phyloP scores from a whole-genome alignment of 2,113 vertebrate species.

The Sterna hirundo region DNA sequence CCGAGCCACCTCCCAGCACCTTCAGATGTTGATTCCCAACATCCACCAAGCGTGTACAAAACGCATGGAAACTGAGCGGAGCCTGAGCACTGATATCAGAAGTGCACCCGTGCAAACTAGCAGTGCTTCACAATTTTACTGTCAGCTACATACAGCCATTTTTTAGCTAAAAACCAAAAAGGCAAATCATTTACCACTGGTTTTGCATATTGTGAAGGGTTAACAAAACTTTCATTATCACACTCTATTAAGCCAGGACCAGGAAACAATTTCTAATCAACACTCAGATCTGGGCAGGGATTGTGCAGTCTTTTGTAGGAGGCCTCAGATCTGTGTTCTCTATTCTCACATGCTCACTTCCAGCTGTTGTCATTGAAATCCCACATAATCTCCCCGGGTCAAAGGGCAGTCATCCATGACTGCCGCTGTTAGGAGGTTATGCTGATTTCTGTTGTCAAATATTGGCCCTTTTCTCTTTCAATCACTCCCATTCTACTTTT shows the following conservation, averaged over 20 bases:
- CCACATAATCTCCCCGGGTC: slow-evolving; percentile 83
- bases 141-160: background rate
- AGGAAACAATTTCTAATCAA: slow-evolving; percentile 84
- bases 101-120: background rate
- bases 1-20: background rate
- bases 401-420: slow-evolving; percentile 87
- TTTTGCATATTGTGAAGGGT: slow-evolving; percentile 65
- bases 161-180: background rate
- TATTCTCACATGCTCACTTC: slow-evolving; percentile 82
- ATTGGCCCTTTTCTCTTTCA: slow-evolving; percentile 80
- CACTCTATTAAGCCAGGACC: slow-evolving; percentile 80
- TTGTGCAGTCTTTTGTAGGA: slow-evolving; percentile 76
- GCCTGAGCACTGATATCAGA: background rate
- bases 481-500: slow-evolving; percentile 79
- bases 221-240: slow-evolving; percentile 77
- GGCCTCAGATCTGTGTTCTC: slow-evolving; percentile 79
- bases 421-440: slow-evolving; percentile 84
- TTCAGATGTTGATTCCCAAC: background rate
- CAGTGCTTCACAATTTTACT: background rate
- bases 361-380: slow-evolving; percentile 87
- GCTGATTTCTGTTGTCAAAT: slow-evolving; percentile 88
- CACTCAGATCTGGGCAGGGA: slow-evolving; percentile 78
- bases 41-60: background rate
- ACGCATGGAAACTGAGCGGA: background rate
- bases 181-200: background rate